These are phyloP conservation scores for Horisme vitalbata DNA, from an alignment of 2,888 invertebrate species.

Conservation along the genomic window DNA sequence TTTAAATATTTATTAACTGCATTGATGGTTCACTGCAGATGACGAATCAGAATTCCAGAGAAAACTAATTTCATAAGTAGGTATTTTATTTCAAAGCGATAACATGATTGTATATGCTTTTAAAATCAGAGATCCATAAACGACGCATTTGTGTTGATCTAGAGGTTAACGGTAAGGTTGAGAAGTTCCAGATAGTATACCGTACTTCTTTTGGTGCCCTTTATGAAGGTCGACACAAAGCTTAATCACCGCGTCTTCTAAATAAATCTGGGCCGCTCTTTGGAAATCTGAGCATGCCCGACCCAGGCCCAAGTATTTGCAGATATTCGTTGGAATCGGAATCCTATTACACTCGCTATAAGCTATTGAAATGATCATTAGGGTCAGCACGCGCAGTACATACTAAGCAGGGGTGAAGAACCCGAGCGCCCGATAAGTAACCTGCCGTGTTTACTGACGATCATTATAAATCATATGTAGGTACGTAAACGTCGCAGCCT, in stretches of 20 bases:
- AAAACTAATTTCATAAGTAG: slow-evolving; percentile 11
- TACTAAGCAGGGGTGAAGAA: slow-evolving; percentile 63
- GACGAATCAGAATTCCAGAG: slow-evolving; percentile 32
- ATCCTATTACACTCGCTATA: slow-evolving; percentile 34
- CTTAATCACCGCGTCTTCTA: slow-evolving; percentile 31
- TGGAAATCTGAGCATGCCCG: slow-evolving; percentile 28
- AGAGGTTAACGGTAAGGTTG: slow-evolving; percentile 12
- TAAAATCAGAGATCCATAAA: not conserved
- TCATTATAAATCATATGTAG: slow-evolving; percentile 67
- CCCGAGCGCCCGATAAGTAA: slow-evolving; percentile 63
- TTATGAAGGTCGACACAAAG: slow-evolving; percentile 31
- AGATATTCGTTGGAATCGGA: slow-evolving; percentile 32
- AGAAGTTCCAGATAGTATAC: slow-evolving; percentile 7
- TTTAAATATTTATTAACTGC: slow-evolving; percentile 28
- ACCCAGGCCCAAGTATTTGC: slow-evolving; percentile 26
- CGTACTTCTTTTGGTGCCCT: slow-evolving; percentile 16
- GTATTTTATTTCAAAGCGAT: slow-evolving; percentile 13
- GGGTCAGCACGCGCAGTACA: slow-evolving; percentile 36
- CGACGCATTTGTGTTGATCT: slow-evolving; percentile 1
- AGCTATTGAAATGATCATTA: slow-evolving; percentile 43
- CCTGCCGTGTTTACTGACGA: slow-evolving; percentile 60
- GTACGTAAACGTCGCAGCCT: slow-evolving; percentile 56
- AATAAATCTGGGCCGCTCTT: slow-evolving; percentile 32
- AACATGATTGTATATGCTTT: not conserved
- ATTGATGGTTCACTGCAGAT: slow-evolving; percentile 18